Conservation (phyloP, 1,140 invertebrate genomes). For the Neomicropteryx cornuta region DNA sequence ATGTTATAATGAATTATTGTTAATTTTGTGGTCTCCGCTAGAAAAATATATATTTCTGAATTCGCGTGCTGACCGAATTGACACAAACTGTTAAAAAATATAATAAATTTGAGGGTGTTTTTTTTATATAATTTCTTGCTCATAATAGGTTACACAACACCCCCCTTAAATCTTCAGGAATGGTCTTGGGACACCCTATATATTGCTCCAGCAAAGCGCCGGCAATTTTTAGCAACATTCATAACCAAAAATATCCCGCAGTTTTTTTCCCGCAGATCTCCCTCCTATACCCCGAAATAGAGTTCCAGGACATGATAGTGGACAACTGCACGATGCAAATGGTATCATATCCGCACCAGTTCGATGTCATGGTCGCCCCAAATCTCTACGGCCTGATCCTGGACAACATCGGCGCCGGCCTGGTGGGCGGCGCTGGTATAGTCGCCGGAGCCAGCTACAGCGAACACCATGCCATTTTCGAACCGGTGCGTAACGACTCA, state of each 20-base stretch:
- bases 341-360: slow-evolving; percentile 82
- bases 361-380: slow-evolving; percentile 95
- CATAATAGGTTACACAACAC: too few species aligned
- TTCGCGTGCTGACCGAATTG: too few species aligned
- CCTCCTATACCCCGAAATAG: slow-evolving; percentile 80
- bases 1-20: too few species aligned
- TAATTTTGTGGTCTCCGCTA: too few species aligned
- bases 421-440: slow-evolving; percentile 96
- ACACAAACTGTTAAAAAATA: too few species aligned
- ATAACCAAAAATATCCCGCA: slow-evolving; percentile 7
- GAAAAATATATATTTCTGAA: too few species aligned
- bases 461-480: slow-evolving; percentile 88
- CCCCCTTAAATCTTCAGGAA: too few species aligned
- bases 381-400: slow-evolving; percentile 98
- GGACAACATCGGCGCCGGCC: slow-evolving; percentile 90
- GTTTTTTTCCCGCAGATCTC: slow-evolving; percentile 44
- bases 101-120: too few species aligned
- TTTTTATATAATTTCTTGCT: too few species aligned
- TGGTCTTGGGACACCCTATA: too few species aligned
- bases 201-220: too few species aligned
- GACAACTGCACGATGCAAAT: slow-evolving; percentile 99
- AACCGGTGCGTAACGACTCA: too few species aligned
- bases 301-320: slow-evolving; percentile 96
- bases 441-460: slow-evolving; percentile 92
- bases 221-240: slow-evolving; percentile 1